phyloP scores from a whole-genome alignment of 2,113 vertebrate species.

The Ascaphus truei region DNA sequence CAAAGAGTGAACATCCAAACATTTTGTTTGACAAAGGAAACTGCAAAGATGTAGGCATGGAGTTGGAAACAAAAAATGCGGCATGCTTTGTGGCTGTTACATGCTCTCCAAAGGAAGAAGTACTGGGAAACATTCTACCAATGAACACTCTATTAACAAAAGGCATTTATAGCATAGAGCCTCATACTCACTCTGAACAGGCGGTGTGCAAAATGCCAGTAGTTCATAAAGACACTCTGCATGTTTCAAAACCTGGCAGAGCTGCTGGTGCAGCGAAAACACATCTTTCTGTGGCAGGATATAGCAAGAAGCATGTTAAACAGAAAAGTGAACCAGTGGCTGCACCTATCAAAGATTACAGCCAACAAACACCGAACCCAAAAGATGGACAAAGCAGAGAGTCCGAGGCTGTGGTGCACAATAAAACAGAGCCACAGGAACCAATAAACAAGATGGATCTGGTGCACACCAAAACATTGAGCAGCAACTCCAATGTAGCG shows the following conservation, averaged over 20 bases:
- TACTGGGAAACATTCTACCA: neutral
- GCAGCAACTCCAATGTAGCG: neutral
- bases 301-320: neutral
- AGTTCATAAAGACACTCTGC: constrained; percentile 22
- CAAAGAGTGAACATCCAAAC: neutral
- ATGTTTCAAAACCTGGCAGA: neutral
- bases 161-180: constrained; percentile 24
- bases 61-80: neutral
- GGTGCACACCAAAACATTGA: no score
- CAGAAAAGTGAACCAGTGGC: neutral
- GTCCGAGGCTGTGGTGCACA: no score
- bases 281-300: neutral
- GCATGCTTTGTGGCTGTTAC: constrained; percentile 38
- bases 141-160: neutral
- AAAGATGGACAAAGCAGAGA: neutral
- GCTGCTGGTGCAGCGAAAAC: neutral
- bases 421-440: no score
- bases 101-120: constrained; percentile 36
- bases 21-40: neutral
- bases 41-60: neutral
- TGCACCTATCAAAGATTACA: neutral
- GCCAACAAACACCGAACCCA: neutral
- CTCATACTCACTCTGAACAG: neutral
- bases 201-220: constrained; percentile 15
- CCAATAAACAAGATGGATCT: no score